A percentile compares a stretch with the other conserved stretches of the same genome.
These are phyloP conservation scores for Diachrysia chrysitis DNA, from an alignment of 2,888 invertebrate genomes.

Conservation along the genomic window DNA sequence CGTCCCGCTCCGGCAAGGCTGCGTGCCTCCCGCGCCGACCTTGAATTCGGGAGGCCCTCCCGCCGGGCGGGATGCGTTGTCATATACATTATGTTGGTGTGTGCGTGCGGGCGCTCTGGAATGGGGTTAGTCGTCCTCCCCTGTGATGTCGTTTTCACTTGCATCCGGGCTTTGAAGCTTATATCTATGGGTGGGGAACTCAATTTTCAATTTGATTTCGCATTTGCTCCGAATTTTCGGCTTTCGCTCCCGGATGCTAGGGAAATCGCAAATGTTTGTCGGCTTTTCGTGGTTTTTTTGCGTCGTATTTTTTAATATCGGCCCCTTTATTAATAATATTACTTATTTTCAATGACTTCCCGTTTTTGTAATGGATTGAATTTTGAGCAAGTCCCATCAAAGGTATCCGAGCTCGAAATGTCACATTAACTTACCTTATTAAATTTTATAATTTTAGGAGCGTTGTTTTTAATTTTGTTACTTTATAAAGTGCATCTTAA, in stretches of 20 bases:
- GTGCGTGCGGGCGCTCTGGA: constrained; percentile 72
- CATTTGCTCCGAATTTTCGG: constrained; percentile 68
- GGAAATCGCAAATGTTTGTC: constrained; percentile 60
- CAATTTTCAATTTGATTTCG: constrained; percentile 82
- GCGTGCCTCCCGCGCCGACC: constrained; percentile 81
- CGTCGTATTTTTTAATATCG: constrained; percentile 45
- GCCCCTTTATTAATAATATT: constrained; percentile 36
- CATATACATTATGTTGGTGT: constrained; percentile 64
- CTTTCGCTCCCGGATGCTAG: constrained; percentile 66
- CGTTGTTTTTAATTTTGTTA: background rate
- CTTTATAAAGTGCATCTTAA: background rate
- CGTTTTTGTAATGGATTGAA: constrained; percentile 23
- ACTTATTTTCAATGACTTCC: constrained; percentile 32
- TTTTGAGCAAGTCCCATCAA: constrained; percentile 15
- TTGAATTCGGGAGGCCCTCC: constrained; percentile 80
- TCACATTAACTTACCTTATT: constrained; percentile 1
- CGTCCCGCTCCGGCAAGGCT: constrained; percentile 74
- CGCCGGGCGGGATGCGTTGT: constrained; percentile 63
- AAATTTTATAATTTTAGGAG: background rate
- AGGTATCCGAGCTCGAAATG: constrained; percentile 1
- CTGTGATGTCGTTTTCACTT: constrained; percentile 83
- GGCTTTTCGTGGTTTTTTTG: constrained; percentile 42
- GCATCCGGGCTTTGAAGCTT: constrained; percentile 82
- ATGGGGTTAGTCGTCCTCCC: constrained; percentile 82
- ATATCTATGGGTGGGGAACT: constrained; percentile 69